A percentile compares a stretch with the other conserved stretches of the same genome.
Evolutionary conservation across 2,888 invertebrate genomes (phyloP).

Genomic region (Aricia artaxerxes): DNA sequence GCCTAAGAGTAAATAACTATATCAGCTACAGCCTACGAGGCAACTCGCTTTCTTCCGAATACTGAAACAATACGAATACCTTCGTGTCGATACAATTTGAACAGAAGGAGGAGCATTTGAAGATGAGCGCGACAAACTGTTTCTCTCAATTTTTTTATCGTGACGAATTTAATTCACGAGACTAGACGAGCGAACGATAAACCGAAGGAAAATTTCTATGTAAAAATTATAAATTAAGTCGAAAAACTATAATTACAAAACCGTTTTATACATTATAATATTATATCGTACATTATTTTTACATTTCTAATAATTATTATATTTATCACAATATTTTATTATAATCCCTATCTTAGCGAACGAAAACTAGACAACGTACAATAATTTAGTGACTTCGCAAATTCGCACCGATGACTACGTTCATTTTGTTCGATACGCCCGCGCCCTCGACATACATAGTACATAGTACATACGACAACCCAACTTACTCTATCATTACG

Average conservation of each 20-base stretch:
- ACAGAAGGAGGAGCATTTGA: background rate
- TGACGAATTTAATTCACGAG: conserved; percentile 34
- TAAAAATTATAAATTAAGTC: conserved; percentile 53
- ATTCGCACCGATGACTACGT: conserved; percentile 62
- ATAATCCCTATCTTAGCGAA: conserved; percentile 56
- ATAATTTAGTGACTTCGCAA: conserved; percentile 72
- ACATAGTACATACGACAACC: background rate
- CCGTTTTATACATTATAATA: conserved; percentile 53
- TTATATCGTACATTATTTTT: conserved; percentile 51
- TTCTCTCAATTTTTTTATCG: conserved; percentile 33
- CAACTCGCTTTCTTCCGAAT: conserved; percentile 50
- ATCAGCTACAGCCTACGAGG: conserved; percentile 63
- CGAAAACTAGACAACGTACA: conserved; percentile 61
- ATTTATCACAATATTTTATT: conserved; percentile 69
- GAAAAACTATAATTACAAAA: conserved; percentile 54
- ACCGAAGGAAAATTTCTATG: conserved; percentile 32
- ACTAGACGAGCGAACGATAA: conserved; percentile 37
- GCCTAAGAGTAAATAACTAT: conserved; percentile 42
- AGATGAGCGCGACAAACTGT: conserved; percentile 24
- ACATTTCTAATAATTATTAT: conserved; percentile 53
- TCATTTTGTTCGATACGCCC: conserved; percentile 39
- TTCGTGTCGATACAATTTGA: background rate
- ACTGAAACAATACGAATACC: background rate
- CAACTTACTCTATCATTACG: conserved; percentile 1
- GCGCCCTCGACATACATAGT: conserved; percentile 37